Evolutionary conservation across 2,797 vertebrate species (phyloP).

Genomic region (Leuciscus waleckii): DNA sequence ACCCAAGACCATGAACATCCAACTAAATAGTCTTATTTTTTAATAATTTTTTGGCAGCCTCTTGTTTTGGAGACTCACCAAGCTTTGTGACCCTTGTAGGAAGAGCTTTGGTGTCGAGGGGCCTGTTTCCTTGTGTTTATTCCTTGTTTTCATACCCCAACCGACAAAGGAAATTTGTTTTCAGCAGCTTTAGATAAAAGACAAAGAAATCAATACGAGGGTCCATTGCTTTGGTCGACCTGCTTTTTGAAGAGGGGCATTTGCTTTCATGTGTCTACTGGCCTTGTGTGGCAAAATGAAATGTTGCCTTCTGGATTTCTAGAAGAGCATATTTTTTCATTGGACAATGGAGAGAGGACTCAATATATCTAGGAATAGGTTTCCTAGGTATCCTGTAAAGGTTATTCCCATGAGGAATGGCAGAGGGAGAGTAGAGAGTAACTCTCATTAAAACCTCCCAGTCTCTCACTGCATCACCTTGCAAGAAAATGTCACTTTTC

Average conservation of each 20-base stretch:
- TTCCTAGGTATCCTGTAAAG: constrained; percentile 56
- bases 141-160: constrained; percentile 37
- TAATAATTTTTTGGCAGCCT: not conserved
- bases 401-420: constrained; percentile 55
- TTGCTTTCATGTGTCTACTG: constrained; percentile 51
- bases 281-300: constrained; percentile 49
- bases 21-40: not conserved
- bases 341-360: constrained; percentile 24
- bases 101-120: not conserved
- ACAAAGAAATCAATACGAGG: constrained; percentile 53
- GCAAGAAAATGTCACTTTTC: constrained; percentile 48
- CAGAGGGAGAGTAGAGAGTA: constrained; percentile 47
- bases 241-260: constrained; percentile 52
- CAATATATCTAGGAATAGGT: constrained; percentile 45
- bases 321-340: constrained; percentile 15
- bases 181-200: constrained; percentile 59
- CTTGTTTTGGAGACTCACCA: not conserved
- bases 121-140: constrained; percentile 39
- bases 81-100: constrained; percentile 5
- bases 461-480: not conserved
- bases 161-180: constrained; percentile 49
- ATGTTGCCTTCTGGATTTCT: constrained; percentile 50
- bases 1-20: not conserved
- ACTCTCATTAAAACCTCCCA: constrained; percentile 61
- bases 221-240: constrained; percentile 36